Percentiles rank a stretch among this genome's conserved stretches.
phyloP scores from a whole-genome alignment of 1,140 invertebrate species.

The Steinernema feltiae region DNA sequence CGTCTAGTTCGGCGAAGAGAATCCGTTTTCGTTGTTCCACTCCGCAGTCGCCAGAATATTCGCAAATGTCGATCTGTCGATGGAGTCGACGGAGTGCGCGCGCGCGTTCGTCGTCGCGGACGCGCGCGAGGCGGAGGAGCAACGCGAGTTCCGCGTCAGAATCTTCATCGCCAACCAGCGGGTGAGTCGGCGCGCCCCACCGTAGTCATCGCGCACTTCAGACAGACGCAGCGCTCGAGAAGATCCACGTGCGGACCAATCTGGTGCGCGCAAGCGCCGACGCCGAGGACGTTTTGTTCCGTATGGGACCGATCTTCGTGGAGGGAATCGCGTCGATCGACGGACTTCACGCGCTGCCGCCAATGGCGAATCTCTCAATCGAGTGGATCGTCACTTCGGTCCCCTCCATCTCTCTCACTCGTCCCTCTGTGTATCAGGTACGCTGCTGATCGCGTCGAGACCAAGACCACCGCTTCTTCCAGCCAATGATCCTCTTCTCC shows the following conservation, averaged over 20 bases:
- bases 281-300: neutral
- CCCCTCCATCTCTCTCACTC: neutral
- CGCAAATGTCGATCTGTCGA: neutral
- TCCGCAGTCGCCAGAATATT: neutral
- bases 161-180: neutral
- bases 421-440: neutral
- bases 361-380: neutral
- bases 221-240: neutral
- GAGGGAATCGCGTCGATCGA: neutral
- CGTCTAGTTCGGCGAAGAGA: neutral
- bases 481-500: neutral
- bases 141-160: neutral
- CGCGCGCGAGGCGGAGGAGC: neutral
- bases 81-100: neutral
- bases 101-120: neutral
- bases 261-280: neutral
- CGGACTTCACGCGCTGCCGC: neutral
- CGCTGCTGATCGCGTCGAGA: neutral
- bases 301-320: neutral
- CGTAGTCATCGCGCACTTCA: neutral
- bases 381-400: neutral
- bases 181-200: neutral
- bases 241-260: neutral
- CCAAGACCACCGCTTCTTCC: neutral
- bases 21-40: slow-evolving; percentile 1